These are phyloP conservation scores for Archivesica marissinica DNA, from an alignment of 1,140 invertebrate species.

Conservation along the genomic window DNA sequence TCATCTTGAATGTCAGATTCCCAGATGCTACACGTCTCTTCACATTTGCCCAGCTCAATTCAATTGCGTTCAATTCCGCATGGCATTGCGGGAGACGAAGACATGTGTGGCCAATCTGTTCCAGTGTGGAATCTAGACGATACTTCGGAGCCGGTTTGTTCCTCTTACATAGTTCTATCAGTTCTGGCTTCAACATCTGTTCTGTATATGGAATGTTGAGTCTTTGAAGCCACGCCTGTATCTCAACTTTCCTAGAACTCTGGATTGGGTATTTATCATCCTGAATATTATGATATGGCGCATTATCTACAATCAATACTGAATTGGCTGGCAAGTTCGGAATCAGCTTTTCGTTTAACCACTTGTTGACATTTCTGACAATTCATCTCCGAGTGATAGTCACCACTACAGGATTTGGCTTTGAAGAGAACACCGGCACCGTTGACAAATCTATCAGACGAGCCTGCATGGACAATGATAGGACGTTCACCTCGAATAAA, in stretches of 20 bases:
- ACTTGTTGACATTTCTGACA: background rate
- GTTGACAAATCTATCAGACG: background rate
- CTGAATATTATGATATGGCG: background rate
- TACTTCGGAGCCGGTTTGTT: background rate
- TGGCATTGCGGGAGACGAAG: background rate
- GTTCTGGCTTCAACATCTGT: background rate
- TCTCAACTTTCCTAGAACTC: background rate
- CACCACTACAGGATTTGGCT: background rate
- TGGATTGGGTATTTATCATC: background rate
- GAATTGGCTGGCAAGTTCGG: background rate
- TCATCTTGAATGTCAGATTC: background rate
- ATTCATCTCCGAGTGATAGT: conserved; percentile 13
- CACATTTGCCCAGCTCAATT: background rate
- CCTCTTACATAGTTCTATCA: background rate
- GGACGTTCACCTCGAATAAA: background rate
- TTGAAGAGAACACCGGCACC: background rate
- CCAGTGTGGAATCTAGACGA: background rate
- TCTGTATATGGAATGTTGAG: background rate
- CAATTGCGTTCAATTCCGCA: conserved; percentile 17
- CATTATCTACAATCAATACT: conserved; percentile 9
- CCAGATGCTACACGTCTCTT: background rate
- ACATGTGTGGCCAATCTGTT: background rate
- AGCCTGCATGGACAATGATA: background rate
- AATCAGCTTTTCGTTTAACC: background rate
- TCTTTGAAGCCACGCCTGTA: background rate